These are phyloP conservation scores for Lasioglossum morio DNA, from an alignment of 2,888 invertebrate species.

Conservation along the genomic window DNA sequence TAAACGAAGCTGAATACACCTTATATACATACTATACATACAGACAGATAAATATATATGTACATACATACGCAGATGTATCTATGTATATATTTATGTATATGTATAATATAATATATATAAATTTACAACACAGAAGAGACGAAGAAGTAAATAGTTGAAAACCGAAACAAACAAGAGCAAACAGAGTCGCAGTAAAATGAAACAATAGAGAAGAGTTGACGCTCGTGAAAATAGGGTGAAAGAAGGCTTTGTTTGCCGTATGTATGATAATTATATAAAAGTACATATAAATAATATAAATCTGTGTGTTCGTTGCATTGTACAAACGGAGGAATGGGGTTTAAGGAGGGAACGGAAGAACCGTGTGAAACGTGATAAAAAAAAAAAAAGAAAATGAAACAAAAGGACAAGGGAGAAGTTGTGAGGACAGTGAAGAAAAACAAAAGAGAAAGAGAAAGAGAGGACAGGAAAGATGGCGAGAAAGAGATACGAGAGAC, in stretches of 20 bases:
- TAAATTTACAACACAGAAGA: constrained; percentile 2
- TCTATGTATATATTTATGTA: constrained; percentile 63
- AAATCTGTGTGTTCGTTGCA: constrained; percentile 83
- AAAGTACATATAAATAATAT: constrained; percentile 78
- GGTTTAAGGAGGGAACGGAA: constrained; percentile 57
- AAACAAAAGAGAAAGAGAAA: neutral
- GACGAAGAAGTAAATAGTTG: constrained; percentile 54
- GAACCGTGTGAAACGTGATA: constrained; percentile 57
- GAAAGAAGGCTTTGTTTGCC: constrained; percentile 81
- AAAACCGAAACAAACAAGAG: constrained; percentile 58
- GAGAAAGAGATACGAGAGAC: neutral
- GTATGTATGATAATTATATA: constrained; percentile 82
- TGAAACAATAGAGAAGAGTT: constrained; percentile 57
- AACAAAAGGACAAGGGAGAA: constrained; percentile 18
- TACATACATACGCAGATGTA: constrained; percentile 43
- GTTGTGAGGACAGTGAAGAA: neutral
- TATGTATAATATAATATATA: constrained; percentile 49
- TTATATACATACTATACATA: constrained; percentile 75
- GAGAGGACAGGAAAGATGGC: neutral
- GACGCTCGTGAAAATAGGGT: constrained; percentile 65
- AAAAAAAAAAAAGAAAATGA: neutral
- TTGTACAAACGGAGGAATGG: constrained; percentile 79
- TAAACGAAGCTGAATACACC: constrained; percentile 79
- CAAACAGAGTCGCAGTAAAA: constrained; percentile 40
- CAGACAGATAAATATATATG: constrained; percentile 65